Conservation (phyloP, 2,113 vertebrate genomes). For the Cairina moschata region DNA sequence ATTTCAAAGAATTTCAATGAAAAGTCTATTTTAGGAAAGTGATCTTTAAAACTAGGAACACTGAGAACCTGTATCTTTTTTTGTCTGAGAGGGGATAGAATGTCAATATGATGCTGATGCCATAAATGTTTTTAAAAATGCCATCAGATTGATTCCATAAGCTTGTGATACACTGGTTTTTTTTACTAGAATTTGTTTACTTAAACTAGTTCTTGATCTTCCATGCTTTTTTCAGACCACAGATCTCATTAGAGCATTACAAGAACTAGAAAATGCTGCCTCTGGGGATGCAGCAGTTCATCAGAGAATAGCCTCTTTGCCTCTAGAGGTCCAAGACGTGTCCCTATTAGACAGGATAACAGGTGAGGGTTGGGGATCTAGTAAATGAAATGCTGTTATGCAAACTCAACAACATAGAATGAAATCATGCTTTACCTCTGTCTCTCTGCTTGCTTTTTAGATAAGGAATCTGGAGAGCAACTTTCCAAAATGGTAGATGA, state of each 20-base stretch:
- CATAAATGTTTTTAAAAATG: neutral
- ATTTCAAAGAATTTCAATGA: neutral
- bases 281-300: conserved; percentile 93
- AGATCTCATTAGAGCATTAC: conserved; percentile 94
- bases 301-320: conserved; percentile 94
- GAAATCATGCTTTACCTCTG: conserved; percentile 27
- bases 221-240: conserved; percentile 83
- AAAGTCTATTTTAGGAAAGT: neutral
- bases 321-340: conserved; percentile 94
- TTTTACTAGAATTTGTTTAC: neutral
- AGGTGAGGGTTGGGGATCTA: conserved; percentile 78
- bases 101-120: neutral
- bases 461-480: conserved; percentile 83
- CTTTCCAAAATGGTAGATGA: conserved; percentile 89
- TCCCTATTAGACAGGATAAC: conserved; percentile 95
- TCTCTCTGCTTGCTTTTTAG: conserved; percentile 64
- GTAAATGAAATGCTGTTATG: neutral
- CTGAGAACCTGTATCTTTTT: neutral
- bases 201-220: conserved; percentile 63
- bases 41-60: neutral
- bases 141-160: neutral
- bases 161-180: neutral
- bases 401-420: neutral
- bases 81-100: neutral
- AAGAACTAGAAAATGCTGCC: conserved; percentile 97